These are phyloP conservation scores for Tylochromis polylepis DNA, from an alignment of 2,113 vertebrate species.

Conservation along the genomic window DNA sequence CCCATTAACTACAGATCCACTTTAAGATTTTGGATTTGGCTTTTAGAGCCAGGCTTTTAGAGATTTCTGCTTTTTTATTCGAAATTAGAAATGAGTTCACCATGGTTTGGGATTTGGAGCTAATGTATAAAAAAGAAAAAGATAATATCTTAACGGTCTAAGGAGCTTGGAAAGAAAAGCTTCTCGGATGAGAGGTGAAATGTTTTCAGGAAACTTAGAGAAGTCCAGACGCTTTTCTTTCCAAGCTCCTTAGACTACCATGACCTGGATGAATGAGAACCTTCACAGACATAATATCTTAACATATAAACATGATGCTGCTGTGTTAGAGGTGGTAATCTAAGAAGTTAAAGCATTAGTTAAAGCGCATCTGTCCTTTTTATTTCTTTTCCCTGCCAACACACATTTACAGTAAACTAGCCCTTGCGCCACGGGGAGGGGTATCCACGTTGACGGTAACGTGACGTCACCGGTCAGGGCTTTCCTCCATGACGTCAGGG, in stretches of 20 bases:
- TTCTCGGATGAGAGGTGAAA: no score
- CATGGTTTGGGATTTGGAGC: not conserved
- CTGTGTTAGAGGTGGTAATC: not conserved
- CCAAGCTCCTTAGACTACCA: no score
- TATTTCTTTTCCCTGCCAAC: not conserved
- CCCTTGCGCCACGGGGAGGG: constrained; percentile 45
- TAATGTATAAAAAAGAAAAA: no score
- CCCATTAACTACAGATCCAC: not conserved
- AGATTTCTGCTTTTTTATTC: not conserved
- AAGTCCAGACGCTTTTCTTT: no score
- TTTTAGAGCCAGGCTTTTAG: not conserved
- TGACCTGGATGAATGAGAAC: no score
- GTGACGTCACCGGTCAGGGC: constrained; percentile 59
- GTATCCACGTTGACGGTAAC: constrained; percentile 29
- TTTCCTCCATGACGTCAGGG: constrained; percentile 72
- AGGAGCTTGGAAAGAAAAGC: no score
- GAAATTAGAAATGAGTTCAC: not conserved
- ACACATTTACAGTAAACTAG: not conserved
- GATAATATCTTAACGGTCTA: no score
- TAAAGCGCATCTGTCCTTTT: not conserved
- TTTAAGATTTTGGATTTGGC: not conserved
- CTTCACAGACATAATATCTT: no score
- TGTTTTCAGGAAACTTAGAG: no score
- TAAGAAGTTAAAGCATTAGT: fast-evolving
- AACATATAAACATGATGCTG: not conserved